Evolutionary conservation across 2,888 invertebrate genomes (phyloP), one percentile per base, ranked within the genome.

Genomic region (Heliconius ismenius): DNA sequence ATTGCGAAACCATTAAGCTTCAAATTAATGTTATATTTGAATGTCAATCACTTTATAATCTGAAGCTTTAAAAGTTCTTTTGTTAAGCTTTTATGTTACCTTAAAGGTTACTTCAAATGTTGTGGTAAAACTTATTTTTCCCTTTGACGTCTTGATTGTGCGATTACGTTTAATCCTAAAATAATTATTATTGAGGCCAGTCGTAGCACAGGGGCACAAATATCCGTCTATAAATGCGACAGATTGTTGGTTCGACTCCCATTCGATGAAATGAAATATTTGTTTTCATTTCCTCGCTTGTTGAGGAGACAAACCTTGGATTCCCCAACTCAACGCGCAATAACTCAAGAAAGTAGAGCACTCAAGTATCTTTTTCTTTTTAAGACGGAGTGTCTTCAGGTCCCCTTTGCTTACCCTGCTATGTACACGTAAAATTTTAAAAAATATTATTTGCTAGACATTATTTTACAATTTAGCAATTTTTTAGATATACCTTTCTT

Each of bases 41-140:
- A 79, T 79, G 74, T 77, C 74, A 72, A 81, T 81, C 77, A 80
- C 64, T 73, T 49, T 28, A 49, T 76, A 76, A 79, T 79, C 74
- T 77, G 72, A 77, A 73, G 65, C 69, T 60, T 67, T 76, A 68
- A 72, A 74, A 58, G 32, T 58, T 58, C n/a, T 69, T 69, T 69
- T 39, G n/a, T 67, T 24, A 67, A 67, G 67, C 24, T 67, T n/a
- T 79, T 77, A 74, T 76, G 70, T 78, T 73, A 74, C 60, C 60
- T 39, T 74, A 76, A 81, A 74, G 76, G 78, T 54, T 68, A 43
- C 76, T 72, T 76, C 74, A 73, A 78, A 80, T 77, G 54, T 43
- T 68, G 24, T 54, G 73, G 62, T 74, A 74, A 76, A 76, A 74
- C 43, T 67, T 74, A 72, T 76, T 69, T 54, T 67, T 21, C 69